Evolutionary conservation across 2,113 vertebrate genomes (phyloP).

Genomic region (Apus apus): DNA sequence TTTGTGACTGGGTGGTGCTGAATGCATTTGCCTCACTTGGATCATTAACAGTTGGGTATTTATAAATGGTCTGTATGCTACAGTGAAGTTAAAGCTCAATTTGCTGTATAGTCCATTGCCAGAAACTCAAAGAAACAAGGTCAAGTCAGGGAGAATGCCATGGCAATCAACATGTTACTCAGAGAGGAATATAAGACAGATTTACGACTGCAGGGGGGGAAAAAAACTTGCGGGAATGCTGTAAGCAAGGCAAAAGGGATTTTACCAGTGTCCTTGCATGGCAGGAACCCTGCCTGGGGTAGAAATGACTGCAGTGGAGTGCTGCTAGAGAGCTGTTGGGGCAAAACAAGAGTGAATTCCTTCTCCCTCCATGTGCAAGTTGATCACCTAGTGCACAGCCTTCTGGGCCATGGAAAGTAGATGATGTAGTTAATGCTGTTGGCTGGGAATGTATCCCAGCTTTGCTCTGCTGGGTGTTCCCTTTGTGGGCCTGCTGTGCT

Average conservation of each 20-base stretch:
- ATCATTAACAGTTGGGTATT: not conserved
- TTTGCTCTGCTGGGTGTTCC: not conserved
- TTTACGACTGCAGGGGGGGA: not conserved
- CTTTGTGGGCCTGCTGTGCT: not conserved
- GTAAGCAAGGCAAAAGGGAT: not conserved
- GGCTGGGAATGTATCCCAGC: not conserved
- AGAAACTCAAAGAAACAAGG: not conserved
- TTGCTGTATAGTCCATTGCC: not conserved
- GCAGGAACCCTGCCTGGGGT: not conserved
- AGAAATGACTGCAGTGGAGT: not conserved
- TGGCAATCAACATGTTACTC: not conserved
- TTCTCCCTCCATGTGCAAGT: not conserved
- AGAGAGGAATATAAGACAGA: not conserved
- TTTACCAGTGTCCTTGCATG: not conserved
- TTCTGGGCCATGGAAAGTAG: not conserved
- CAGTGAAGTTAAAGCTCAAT: not conserved
- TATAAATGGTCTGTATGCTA: not conserved
- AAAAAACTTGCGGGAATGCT: not conserved
- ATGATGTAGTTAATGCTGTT: not conserved
- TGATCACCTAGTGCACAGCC: fast-evolving
- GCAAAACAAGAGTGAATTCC: not conserved
- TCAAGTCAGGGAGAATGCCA: not conserved
- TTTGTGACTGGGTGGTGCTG: not conserved
- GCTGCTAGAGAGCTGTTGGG: not conserved
- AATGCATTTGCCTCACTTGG: not conserved